Evolutionary conservation across 2,888 invertebrate genomes (phyloP).

Genomic region (Acleris literana): DNA sequence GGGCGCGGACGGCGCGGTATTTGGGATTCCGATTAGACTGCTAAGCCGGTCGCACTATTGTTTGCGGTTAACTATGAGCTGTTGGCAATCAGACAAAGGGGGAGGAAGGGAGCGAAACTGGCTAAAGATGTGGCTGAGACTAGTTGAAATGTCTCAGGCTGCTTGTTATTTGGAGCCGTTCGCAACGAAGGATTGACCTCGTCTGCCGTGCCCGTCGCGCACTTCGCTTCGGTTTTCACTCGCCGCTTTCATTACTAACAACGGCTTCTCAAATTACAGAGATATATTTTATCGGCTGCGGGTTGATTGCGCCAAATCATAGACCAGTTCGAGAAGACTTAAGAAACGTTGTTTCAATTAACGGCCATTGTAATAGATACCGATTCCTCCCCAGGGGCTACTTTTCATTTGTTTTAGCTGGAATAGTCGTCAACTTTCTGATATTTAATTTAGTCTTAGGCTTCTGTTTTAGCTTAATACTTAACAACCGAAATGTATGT

Average conservation of each 20-base stretch:
- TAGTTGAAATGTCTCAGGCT: conserved; percentile 66
- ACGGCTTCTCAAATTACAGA: conserved; percentile 39
- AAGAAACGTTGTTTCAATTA: conserved; percentile 28
- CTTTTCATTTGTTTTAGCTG: conserved; percentile 10
- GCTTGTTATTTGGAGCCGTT: conserved; percentile 68
- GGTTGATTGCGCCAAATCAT: conserved; percentile 34
- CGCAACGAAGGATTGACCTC: conserved; percentile 62
- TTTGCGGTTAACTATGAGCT: conserved; percentile 62
- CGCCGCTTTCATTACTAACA: conserved; percentile 43
- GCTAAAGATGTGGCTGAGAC: conserved; percentile 50
- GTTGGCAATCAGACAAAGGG: conserved; percentile 62
- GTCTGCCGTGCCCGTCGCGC: conserved; percentile 39
- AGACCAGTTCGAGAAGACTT: conserved; percentile 20
- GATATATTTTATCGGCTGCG: conserved; percentile 42
- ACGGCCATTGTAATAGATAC: conserved; percentile 20
- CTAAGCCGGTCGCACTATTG: conserved; percentile 67
- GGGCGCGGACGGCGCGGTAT: conserved; percentile 49
- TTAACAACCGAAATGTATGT: not conserved
- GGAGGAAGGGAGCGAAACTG: conserved; percentile 44
- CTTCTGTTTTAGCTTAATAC: not conserved
- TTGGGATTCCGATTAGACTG: conserved; percentile 65
- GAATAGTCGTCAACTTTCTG: not conserved
- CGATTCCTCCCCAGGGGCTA: not conserved
- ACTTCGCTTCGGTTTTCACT: conserved; percentile 48
- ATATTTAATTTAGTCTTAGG: not conserved